Conservation (phyloP, 2,113 vertebrate species). For the Spea bombifrons region DNA sequence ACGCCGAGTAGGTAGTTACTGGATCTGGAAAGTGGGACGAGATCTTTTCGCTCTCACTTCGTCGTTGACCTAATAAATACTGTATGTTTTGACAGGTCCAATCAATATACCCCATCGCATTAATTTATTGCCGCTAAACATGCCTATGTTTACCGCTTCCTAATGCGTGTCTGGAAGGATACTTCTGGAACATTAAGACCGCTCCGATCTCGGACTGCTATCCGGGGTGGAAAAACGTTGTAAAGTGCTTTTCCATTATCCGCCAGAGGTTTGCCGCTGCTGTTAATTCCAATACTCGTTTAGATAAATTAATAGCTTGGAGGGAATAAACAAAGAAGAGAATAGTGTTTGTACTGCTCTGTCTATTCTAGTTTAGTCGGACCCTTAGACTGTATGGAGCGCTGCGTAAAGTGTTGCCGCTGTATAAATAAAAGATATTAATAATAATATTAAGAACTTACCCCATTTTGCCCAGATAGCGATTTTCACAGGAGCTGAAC, state of each 20-base stretch:
- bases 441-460: constrained; percentile 12
- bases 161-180: not conserved
- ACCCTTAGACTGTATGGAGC: too few species aligned
- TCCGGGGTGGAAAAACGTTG: not conserved
- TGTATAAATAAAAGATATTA: not conserved
- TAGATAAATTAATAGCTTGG: too few species aligned
- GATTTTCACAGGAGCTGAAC: constrained; percentile 36
- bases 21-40: not conserved
- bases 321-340: too few species aligned
- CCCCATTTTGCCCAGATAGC: constrained; percentile 47
- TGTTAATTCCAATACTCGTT: too few species aligned
- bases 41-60: not conserved
- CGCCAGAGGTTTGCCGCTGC: too few species aligned
- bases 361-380: too few species aligned
- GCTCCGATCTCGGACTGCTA: not conserved
- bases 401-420: too few species aligned
- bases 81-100: not conserved
- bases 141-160: not conserved
- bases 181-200: constrained; percentile 13
- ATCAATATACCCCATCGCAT: constrained; percentile 12
- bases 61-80: constrained; percentile 4
- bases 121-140: constrained; percentile 18
- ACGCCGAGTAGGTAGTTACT: not conserved
- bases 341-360: too few species aligned
- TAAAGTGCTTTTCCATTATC: not conserved